Evolutionary conservation across 2,797 vertebrate genomes (phyloP), one percentile per base, ranked within the genome.

Genomic region (Gadopsis bispinosus): DNA sequence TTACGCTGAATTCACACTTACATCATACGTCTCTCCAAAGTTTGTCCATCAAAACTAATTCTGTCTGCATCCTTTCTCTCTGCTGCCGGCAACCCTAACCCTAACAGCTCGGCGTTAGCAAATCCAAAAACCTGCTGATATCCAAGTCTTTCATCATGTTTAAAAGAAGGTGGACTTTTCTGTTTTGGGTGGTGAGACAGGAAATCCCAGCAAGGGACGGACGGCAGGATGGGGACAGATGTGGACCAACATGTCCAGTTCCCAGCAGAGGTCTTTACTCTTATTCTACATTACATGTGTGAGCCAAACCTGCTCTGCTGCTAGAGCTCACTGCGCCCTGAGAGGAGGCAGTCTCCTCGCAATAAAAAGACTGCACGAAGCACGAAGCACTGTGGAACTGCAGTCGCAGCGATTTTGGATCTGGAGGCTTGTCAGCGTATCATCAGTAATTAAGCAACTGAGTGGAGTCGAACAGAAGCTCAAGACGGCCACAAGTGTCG

Each of bases 201-300:
- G 35, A 35, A 7, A 35, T 6, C 35, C 35, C 35, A 35, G 35
- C 35, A 35, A 7, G 35, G 8, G 13, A 53, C 3, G 1, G 29
- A 47, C 41, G 47, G 67, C 47, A 64, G 43, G 17, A 58, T 7
- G 10, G 31, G 39, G 20, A 33, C 43, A 51, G 41, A 59, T n/a
- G 20, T 16, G 43, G 43, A 31, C 55, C 11, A 54, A 63, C 2
- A 20, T 2, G 51, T 63, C 53, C 3, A 58, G 37, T 41, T 55
- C 58, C 48, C 35, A 74, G 72, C 54, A 50, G 54, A 37, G 54
- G 26, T 63, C 26, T n/a, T 26, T 7, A 39, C 37, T 39, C 29
- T 14, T 7, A 54, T 22, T 54, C 47, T 55, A 29, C 3, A 16
- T 39, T 55, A 17, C 33, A 47, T 26, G 55, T 45, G 43, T 31